phyloP scores from a whole-genome alignment of 2,113 vertebrate genomes.

The Accipiter virgatus region DNA sequence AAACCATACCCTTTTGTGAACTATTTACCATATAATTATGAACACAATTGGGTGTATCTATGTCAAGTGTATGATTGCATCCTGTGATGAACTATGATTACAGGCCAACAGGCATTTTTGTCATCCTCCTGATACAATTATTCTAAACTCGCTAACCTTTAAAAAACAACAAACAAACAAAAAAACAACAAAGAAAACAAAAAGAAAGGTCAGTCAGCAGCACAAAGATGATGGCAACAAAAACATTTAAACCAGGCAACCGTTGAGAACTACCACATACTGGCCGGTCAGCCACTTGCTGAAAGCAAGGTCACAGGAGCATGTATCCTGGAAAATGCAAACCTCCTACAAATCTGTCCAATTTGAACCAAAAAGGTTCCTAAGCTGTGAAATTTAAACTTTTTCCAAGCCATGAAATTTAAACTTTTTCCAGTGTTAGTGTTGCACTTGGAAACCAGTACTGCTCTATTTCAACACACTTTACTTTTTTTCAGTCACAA shows the following conservation, averaged over 20 bases:
- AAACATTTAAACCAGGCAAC: not conserved
- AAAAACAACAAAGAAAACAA: no score
- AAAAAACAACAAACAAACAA: not conserved
- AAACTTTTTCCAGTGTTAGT: not conserved
- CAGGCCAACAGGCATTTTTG: not conserved
- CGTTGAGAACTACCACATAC: not conserved
- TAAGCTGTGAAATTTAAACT: not conserved
- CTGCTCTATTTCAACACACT: not conserved
- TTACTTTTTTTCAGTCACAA: not conserved
- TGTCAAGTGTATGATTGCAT: not conserved
- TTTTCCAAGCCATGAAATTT: not conserved
- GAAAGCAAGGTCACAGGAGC: not conserved
- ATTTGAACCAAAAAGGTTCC: not conserved
- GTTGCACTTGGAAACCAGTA: not conserved
- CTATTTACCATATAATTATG: not conserved
- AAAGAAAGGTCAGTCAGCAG: not conserved
- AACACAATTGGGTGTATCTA: not conserved
- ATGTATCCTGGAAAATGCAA: not conserved
- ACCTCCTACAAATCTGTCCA: not conserved
- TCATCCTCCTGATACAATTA: not conserved
- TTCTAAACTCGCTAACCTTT: not conserved
- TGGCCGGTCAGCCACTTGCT: not conserved
- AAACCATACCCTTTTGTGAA: not conserved
- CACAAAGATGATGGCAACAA: not conserved
- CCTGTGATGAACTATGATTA: constrained; percentile 1